A percentile compares a stretch with the other conserved stretches of the same genome.
phyloP scores from a whole-genome alignment of 2,888 invertebrate species.

The Drosophila rubida region DNA sequence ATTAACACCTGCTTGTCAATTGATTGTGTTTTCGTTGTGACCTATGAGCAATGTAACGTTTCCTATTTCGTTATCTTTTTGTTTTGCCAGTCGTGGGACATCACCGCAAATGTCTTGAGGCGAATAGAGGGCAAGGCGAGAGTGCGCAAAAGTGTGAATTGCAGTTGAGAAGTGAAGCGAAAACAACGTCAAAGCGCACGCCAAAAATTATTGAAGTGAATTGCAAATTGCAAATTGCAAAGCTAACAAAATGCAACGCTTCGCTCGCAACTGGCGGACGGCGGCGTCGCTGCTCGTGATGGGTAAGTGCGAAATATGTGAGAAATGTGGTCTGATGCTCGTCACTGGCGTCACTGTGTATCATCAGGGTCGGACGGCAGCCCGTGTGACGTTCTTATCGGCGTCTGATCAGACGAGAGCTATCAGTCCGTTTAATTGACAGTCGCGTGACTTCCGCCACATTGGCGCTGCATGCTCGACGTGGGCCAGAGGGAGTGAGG shows the following conservation, averaged over 20 bases:
- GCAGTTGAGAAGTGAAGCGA: constrained; percentile 8
- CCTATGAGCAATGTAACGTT: not conserved
- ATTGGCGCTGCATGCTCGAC: not conserved
- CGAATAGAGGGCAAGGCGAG: constrained; percentile 18
- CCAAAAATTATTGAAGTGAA: not conserved
- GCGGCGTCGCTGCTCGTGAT: constrained; percentile 44
- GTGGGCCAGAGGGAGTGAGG: not conserved
- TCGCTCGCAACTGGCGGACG: constrained; percentile 49
- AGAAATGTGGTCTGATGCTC: too few relatives aligned
- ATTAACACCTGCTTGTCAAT: too few relatives aligned
- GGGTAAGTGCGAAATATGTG: constrained; percentile 58
- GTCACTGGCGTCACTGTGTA: too few relatives aligned
- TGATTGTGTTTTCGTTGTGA: too few relatives aligned
- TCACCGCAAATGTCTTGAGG: constrained; percentile 13
- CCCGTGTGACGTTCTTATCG: constrained; percentile 31
- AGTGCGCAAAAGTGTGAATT: constrained; percentile 29
- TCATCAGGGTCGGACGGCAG: too few relatives aligned
- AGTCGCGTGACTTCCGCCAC: constrained; percentile 34
- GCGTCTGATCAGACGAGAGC: constrained; percentile 14
- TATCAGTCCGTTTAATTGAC: constrained; percentile 54
- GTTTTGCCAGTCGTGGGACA: constrained; percentile 3
- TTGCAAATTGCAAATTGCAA: not conserved
- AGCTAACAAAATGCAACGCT: constrained; percentile 52
- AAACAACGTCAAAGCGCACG: too few relatives aligned
- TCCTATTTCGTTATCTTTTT: not conserved